Evolutionary conservation across 2,888 invertebrate genomes (phyloP).

Genomic region (Saturnia pavonia): DNA sequence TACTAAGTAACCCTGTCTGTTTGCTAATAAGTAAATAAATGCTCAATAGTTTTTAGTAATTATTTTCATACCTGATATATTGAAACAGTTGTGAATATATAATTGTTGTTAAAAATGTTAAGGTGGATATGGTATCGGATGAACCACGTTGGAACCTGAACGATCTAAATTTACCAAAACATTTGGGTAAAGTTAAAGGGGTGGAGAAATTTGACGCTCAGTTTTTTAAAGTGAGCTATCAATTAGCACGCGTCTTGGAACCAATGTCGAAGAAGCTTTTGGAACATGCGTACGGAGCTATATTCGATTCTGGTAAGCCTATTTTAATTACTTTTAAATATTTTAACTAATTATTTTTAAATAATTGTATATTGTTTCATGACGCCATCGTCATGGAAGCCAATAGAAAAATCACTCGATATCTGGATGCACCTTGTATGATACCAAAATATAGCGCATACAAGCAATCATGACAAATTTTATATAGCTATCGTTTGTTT

Average conservation of each 20-base stretch:
- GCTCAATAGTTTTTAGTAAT: background rate
- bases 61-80: background rate
- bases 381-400: too few relatives aligned
- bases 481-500: background rate
- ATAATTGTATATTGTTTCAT: too few relatives aligned
- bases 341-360: background rate
- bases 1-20: background rate
- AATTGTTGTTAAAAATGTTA: background rate
- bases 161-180: conserved; percentile 84
- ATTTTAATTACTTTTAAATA: background rate
- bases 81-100: background rate
- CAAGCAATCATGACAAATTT: background rate
- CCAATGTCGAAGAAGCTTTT: conserved; percentile 86
- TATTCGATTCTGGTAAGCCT: conserved; percentile 83
- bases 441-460: background rate
- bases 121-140: conserved; percentile 88
- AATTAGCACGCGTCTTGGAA: conserved; percentile 84
- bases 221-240: conserved; percentile 85
- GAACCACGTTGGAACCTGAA: conserved; percentile 85
- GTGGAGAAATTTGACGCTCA: conserved; percentile 86
- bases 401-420: too few relatives aligned
- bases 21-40: background rate
- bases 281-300: conserved; percentile 86
- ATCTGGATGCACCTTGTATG: background rate
- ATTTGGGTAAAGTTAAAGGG: conserved; percentile 83